Evolutionary conservation across 2,797 vertebrate species (phyloP).

Genomic region (Microctenopoma stevenorrisi): DNA sequence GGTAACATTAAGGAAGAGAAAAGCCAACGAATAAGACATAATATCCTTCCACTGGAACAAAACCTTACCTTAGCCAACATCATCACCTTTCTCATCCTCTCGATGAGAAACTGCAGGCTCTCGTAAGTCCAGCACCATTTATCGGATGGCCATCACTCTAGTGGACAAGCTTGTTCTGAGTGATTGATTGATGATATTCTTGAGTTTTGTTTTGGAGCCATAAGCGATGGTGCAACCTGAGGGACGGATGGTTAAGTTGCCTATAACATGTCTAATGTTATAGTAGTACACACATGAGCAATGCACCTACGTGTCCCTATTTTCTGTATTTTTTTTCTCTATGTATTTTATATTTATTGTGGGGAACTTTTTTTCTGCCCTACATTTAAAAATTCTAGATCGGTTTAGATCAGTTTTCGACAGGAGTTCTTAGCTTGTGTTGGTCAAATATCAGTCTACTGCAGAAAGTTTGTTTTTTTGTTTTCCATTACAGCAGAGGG

Average conservation of each 20-base stretch:
- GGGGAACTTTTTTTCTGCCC: too few relatives aligned
- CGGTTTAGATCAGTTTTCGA: neutral
- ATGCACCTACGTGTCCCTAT: too few relatives aligned
- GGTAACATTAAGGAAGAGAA: neutral
- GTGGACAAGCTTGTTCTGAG: constrained; percentile 75
- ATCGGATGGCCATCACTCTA: constrained; percentile 77
- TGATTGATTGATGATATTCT: constrained; percentile 53
- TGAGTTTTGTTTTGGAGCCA: constrained; percentile 73
- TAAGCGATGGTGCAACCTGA: constrained; percentile 71
- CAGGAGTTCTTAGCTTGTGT: constrained; percentile 63
- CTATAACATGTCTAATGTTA: too few relatives aligned
- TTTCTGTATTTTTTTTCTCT: too few relatives aligned
- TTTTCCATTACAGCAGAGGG: neutral
- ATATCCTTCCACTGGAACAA: constrained; percentile 1
- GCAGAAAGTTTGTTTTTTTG: constrained; percentile 1
- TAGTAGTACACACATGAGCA: constrained; percentile 67
- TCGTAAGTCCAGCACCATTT: constrained; percentile 73
- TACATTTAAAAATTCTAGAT: too few relatives aligned
- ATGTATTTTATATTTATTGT: too few relatives aligned
- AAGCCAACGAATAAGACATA: neutral
- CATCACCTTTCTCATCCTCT: constrained; percentile 76
- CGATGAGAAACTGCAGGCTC: constrained; percentile 73
- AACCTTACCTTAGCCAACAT: constrained; percentile 70
- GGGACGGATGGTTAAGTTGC: constrained; percentile 1
- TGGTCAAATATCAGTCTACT: constrained; percentile 36